Conservation (phyloP, 2,113 vertebrate genomes). For the Columba livia region DNA sequence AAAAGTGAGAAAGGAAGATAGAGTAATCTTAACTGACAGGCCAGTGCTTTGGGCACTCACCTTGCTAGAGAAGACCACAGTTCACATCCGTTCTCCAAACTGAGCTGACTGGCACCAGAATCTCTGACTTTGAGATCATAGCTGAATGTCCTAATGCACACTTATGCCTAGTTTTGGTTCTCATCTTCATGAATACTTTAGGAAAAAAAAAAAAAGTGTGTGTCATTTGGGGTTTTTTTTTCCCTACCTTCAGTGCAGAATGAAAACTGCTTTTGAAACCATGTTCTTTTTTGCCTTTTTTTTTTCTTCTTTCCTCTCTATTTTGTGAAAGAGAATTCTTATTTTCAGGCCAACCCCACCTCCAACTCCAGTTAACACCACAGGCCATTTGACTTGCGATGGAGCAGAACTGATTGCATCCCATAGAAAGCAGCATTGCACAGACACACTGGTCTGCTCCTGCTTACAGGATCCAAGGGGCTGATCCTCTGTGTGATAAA, state of each 20-base stretch:
- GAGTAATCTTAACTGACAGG: neutral
- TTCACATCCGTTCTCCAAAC: neutral
- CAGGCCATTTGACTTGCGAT: neutral
- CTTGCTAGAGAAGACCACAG: neutral
- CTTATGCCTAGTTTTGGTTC: neutral
- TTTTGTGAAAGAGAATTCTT: neutral
- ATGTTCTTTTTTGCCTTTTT: neutral
- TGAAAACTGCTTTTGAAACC: neutral
- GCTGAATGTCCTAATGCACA: neutral
- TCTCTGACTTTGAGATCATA: neutral
- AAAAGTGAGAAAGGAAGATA: neutral
- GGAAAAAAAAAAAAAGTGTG: neutral
- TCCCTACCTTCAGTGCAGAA: neutral
- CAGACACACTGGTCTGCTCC: neutral
- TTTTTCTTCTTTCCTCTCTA: fast-evolving
- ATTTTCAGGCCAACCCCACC: neutral
- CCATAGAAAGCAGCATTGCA: neutral
- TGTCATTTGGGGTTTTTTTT: neutral
- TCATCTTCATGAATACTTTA: neutral
- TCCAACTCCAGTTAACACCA: neutral
- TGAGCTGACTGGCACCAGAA: neutral
- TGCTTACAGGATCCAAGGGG: neutral
- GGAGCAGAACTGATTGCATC: neutral
- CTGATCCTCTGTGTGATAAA: neutral
- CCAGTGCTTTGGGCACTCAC: neutral